Evolutionary conservation across 1,140 invertebrate genomes (phyloP), one percentile per base, ranked within the genome.

Genomic region (Drosophila serrata): DNA sequence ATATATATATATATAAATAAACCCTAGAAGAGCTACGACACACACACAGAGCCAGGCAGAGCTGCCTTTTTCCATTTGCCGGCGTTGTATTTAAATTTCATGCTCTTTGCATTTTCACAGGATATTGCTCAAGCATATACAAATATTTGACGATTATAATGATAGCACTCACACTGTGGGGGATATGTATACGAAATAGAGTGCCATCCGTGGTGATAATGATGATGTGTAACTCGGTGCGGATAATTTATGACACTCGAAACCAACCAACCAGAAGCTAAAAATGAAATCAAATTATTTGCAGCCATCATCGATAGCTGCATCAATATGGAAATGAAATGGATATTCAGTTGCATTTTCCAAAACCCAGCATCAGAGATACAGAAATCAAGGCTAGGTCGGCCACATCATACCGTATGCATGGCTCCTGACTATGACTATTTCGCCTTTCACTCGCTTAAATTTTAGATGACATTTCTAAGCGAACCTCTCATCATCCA

Each of bases 381-480:
- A 69, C 73, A 75, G 55, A 68, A 87, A 79, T 86, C 79, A 88
- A 86, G 84, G 82, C 74, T 72, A 43, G 6, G 43, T 42, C 40
- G 40, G 42, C 39, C 57, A n/a, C 29, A 43, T 55, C 27, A 58
- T 35, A 29, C 39, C 24, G 15, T n/a, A 48, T 84, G 43, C 57
- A 69, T 57, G 59, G 55, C 58, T 62, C 35, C 57, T 15, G 45
- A 5, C 40, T 42, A 17, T 22, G 29, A 49, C 67, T 51, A 58
- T 76, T 64, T 64, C 51, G 70, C 55, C 40, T 72, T 59, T 76
- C 79, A 62, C 19, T 80, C 76, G 81, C 81, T 81, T 85, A 55
- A 70, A 86, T 77, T 85, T 85, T 77, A 86, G 77, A 85, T 86
- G 82, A 81, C 79, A 77, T 85, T 85, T 81, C 78, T 81, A 84